phyloP scores from a whole-genome alignment of 1,140 invertebrate genomes.

The Uloborus diversus region DNA sequence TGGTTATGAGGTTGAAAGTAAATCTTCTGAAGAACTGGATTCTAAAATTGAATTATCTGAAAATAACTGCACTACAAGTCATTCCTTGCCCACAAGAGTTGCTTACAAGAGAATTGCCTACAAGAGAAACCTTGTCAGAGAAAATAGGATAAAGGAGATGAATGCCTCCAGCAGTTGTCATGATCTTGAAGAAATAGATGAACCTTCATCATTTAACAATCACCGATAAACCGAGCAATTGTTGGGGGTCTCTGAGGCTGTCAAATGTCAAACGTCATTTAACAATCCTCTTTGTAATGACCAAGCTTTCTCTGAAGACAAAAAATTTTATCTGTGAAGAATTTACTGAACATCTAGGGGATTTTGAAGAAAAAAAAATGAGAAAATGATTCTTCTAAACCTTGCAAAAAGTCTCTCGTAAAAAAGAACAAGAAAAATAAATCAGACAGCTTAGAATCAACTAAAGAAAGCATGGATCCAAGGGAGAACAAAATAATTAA shows the following conservation, averaged over 20 bases:
- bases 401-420: slow-evolving; percentile 11
- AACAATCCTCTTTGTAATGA: no score
- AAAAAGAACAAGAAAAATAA: slow-evolving; percentile 28
- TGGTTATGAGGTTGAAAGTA: not conserved
- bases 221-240: no score
- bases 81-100: no score
- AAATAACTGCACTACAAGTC: not conserved
- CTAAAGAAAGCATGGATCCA: slow-evolving; percentile 15
- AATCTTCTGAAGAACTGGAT: not conserved
- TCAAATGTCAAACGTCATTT: no score
- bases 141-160: no score
- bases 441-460: slow-evolving; percentile 7
- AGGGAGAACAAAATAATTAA: slow-evolving; percentile 28
- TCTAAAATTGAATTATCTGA: not conserved
- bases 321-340: not conserved
- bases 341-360: not conserved
- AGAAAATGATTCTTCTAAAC: not conserved
- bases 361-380: slow-evolving; percentile 13
- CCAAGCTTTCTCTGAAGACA: no score
- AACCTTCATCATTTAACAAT: slow-evolving; percentile 2
- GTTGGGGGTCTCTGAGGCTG: no score
- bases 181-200: slow-evolving; percentile 50
- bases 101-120: no score
- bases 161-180: no score
- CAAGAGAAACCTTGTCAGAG: no score